Evolutionary conservation across 2,797 vertebrate genomes (phyloP).

Genomic region (Xyrichtys novacula): DNA sequence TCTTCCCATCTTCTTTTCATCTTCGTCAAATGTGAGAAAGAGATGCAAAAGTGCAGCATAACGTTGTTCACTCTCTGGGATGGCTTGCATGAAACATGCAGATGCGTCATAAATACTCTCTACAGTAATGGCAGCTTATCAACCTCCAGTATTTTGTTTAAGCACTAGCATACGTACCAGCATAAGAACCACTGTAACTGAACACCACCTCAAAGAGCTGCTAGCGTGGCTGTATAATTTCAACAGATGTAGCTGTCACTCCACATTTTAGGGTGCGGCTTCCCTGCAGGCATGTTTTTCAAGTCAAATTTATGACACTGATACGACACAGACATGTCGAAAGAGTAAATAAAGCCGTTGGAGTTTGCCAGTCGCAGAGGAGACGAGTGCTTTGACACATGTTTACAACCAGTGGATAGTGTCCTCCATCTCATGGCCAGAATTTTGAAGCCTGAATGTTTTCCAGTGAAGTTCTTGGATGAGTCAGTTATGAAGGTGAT

Average conservation of each 20-base stretch:
- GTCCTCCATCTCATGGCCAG: slow-evolving; percentile 7
- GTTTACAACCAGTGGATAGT: slow-evolving; percentile 18
- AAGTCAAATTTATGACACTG: slow-evolving; percentile 34
- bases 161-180: background rate
- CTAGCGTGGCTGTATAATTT: background rate
- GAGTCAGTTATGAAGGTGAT: background rate
- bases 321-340: slow-evolving; percentile 17
- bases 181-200: background rate
- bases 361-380: background rate
- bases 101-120: no score
- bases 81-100: no score
- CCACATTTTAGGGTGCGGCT: background rate
- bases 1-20: no score
- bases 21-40: no score
- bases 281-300: slow-evolving; percentile 24
- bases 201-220: background rate
- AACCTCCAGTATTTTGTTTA: no score
- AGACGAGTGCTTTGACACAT: slow-evolving; percentile 20
- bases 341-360: slow-evolving; percentile 13
- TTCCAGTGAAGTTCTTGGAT: background rate
- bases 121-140: no score
- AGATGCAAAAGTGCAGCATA: no score
- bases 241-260: background rate
- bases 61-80: no score
- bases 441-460: slow-evolving; percentile 14